Base-by-base conservation (phyloP, 1,140 invertebrate species). In the Pogonomyrmex barbatus region DNA sequence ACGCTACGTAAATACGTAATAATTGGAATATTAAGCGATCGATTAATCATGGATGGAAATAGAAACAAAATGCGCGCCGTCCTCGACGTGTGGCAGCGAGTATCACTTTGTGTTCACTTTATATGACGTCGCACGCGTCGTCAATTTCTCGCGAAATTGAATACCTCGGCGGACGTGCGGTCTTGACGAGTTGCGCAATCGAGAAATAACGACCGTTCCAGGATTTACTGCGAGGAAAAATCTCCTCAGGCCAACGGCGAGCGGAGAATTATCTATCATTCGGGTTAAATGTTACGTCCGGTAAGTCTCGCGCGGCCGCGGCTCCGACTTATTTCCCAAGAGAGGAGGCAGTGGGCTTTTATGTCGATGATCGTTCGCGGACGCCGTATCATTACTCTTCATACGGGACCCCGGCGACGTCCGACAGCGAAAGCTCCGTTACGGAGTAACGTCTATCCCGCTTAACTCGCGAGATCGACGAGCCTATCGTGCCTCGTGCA, bases 221-320 rank as follows among this genome's bases (percentile, higher is more conserved):
- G 52, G 77, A 79, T 79, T 79, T 79, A 79, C 45, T 30, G 77
- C 62, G 8, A 33, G 82, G 87, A 86, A 84, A 75, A 76, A 88
- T 84, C 63, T 36, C 52, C 85, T 33, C 79, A 24, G 87, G 82
- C 71, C 58, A 85, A 24, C 52, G 81, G 52, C 75, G 87, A 77
- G 76, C 73, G 71, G 68, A 39, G 83, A 89, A 89, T 89, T 89
- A 89, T 89, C 88, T 86, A 89, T 86, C 87, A 86, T 86, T 81
- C 77, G 87, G 56, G 87, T 82, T 89, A 77, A 89, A 86, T 65
- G 84, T 89, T 89, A 89, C 88, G 77, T 89, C 70, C 83, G 88
- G 78, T 77, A 81, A 88, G 86, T 84, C 85, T 42, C 71, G 70
- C 33, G 60, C 75, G 75, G 42, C 52, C 68, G 39, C 17, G 60